Evolutionary conservation across 2,113 vertebrate species (phyloP).

Genomic region (Lophochroa leadbeateri): DNA sequence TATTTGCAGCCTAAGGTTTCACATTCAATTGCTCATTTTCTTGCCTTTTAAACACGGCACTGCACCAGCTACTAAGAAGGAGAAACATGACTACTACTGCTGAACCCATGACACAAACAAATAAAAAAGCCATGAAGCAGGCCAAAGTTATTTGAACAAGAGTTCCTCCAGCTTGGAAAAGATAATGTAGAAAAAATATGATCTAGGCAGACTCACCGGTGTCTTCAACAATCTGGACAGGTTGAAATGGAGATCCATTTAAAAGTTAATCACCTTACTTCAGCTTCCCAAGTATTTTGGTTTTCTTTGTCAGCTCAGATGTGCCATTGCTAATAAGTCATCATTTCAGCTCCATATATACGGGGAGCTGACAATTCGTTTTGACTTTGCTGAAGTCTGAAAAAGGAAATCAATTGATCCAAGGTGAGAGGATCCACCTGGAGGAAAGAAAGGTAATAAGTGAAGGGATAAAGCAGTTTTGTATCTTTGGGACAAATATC

Average conservation of each 20-base stretch:
- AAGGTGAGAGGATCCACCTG: neutral
- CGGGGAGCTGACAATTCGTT: neutral
- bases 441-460: neutral
- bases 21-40: slow-evolving; percentile 6
- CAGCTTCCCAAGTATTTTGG: neutral
- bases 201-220: neutral
- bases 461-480: neutral
- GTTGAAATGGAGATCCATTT: neutral
- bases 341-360: neutral
- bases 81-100: no score
- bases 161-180: neutral
- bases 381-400: neutral
- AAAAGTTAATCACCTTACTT: neutral
- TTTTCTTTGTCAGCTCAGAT: neutral
- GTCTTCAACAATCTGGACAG: neutral
- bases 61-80: no score
- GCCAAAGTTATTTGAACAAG: neutral
- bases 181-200: neutral
- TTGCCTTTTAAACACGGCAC: neutral
- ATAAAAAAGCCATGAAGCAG: neutral
- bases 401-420: neutral
- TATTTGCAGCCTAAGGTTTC: neutral
- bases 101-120: no score
- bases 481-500: neutral
- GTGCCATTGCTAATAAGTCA: neutral